These are phyloP conservation scores for Toxostoma redivivum DNA, from an alignment of 2,113 vertebrate genomes.

Conservation along the genomic window DNA sequence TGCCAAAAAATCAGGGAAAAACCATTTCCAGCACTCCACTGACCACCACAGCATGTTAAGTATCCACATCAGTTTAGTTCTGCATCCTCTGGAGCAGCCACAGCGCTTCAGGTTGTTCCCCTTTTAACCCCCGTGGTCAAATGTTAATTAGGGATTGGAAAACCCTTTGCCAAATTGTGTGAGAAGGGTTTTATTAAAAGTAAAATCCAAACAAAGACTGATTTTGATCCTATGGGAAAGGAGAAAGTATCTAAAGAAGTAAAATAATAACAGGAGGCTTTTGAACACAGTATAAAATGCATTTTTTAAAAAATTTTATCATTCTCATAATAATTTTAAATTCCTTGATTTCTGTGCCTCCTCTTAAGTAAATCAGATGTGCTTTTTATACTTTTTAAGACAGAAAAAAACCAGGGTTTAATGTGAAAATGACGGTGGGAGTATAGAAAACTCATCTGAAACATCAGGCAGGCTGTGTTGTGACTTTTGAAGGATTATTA, in stretches of 20 bases:
- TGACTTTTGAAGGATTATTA: background rate
- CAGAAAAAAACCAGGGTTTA: background rate
- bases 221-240: background rate
- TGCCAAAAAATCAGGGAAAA: background rate
- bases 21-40: accelerated
- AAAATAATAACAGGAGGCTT: background rate
- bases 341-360: background rate
- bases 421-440: background rate
- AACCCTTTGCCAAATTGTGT: background rate
- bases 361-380: background rate
- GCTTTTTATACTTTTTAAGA: background rate
- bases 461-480: background rate
- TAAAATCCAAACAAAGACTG: background rate
- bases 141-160: background rate
- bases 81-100: background rate
- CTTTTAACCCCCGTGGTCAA: background rate
- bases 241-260: background rate
- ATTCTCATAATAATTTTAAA: background rate
- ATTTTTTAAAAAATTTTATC: background rate
- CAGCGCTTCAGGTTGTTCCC: background rate
- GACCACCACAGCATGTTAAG: background rate
- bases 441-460: background rate
- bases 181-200: background rate
- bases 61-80: background rate
- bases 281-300: background rate